Evolutionary conservation across 2,113 vertebrate genomes (phyloP), one percentile per base, ranked within the genome.

Genomic region (Nerophis lumbriciformis): DNA sequence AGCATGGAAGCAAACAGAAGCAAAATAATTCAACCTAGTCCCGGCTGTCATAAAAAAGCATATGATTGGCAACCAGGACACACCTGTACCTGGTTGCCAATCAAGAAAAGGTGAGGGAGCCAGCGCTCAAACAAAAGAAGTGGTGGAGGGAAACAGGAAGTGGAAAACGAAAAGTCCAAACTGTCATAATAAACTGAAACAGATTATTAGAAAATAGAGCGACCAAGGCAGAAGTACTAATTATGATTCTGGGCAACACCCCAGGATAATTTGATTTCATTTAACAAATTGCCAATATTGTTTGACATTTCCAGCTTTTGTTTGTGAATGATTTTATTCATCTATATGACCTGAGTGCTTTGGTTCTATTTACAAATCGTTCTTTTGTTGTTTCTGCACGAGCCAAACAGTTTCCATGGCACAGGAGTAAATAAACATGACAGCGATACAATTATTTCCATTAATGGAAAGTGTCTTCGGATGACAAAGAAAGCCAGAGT

Each of bases 231-330:
- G 6, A 8, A 13, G 19, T 53, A 66, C 38, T 36, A 53, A 64
- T 13, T 47, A 5, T 35, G 44, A 35, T 52, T 6, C 45, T 6
- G 16, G 7, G n/a, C 38, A 60, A 60, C 11, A 12, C 47, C 15
- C 5, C 11, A 19, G 7, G 14, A 58, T 36, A 36, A 48, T 6
- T 5, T 49, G 39, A 16, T 63, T 62, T 9, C 13, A 1, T 56
- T 8, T 52, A 48, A 42, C 8, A 42, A 1, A 42, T 48, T 14
- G 39, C 10, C 39, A 10, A 9, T 42, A 42, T 42, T 42, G 8
- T 42, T 42, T 42, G 2, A 9, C 63, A 60, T 64, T 51, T 59
- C 50, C 16, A 48, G 48, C 13, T 59, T 36, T 70, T 42, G 39
- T 42, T 42, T 8, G 39, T 28, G 39, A 42, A 42, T 42, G 39